phyloP scores from a whole-genome alignment of 2,113 vertebrate genomes.

The Hirundichthys speculiger region DNA sequence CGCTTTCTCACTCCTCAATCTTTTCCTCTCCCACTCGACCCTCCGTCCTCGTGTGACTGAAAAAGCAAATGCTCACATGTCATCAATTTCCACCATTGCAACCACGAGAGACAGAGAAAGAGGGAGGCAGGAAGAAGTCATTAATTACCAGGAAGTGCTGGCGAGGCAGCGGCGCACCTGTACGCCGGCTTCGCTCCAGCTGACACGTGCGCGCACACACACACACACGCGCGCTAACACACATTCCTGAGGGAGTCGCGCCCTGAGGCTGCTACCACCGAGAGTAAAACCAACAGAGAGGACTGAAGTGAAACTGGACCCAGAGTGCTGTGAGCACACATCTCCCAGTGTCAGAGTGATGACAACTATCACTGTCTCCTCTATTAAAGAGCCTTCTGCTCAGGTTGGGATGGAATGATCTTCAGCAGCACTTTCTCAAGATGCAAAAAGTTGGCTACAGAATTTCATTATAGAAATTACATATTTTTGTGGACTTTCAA shows the following conservation, averaged over 20 bases:
- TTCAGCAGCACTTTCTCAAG: not conserved
- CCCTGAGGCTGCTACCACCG: conserved; percentile 8
- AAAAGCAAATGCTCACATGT: conserved; percentile 58
- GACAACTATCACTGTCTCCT: not conserved
- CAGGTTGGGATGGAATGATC: not conserved
- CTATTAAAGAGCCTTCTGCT: not conserved
- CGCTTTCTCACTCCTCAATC: not conserved
- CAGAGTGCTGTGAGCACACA: not conserved
- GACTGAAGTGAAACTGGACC: not conserved
- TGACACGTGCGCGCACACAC: conserved; percentile 52
- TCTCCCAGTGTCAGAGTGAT: not conserved
- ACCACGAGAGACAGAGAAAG: conserved; percentile 31
- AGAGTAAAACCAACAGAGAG: conserved; percentile 4
- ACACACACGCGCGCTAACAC: conserved; percentile 27
- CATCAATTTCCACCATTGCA: conserved; percentile 56
- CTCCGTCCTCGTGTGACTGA: conserved; percentile 54
- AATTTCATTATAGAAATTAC: not conserved
- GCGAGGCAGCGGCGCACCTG: conserved; percentile 76
- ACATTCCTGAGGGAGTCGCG: conserved; percentile 46
- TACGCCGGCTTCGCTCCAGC: conserved; percentile 67
- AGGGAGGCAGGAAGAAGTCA: conserved; percentile 71
- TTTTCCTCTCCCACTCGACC: conserved; percentile 21
- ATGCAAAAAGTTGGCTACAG: not conserved
- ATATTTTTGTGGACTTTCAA: too few relatives aligned
- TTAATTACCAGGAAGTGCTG: conserved; percentile 83